These are phyloP conservation scores for Apoda limacodes DNA, from an alignment of 2,888 invertebrate species.

Conservation along the genomic window DNA sequence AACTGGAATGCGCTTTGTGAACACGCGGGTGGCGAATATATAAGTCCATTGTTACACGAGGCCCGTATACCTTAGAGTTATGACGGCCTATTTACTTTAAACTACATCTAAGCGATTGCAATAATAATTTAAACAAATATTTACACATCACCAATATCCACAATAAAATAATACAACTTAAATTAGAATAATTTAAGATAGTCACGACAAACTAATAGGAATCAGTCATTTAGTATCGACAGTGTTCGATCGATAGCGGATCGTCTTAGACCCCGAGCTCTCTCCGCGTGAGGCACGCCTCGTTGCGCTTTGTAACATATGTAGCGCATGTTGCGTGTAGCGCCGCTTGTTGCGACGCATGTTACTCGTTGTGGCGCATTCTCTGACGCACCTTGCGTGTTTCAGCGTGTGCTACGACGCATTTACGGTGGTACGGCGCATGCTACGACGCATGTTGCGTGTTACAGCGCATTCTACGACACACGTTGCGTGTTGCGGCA, in stretches of 20 bases:
- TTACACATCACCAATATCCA: slow-evolving; percentile 58
- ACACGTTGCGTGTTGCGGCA: slow-evolving; percentile 12
- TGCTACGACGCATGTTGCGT: not conserved
- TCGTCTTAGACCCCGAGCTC: slow-evolving; percentile 24
- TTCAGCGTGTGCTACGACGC: slow-evolving; percentile 14
- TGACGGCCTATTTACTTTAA: slow-evolving; percentile 42
- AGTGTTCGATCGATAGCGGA: slow-evolving; percentile 20
- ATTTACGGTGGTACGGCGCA: not conserved
- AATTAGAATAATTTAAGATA: slow-evolving; percentile 63
- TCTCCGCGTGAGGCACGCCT: slow-evolving; percentile 2
- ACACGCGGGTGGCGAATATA: slow-evolving; percentile 67
- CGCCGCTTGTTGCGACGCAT: slow-evolving; percentile 21
- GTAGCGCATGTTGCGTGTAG: too few species aligned
- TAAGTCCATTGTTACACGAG: slow-evolving; percentile 57
- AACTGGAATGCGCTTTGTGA: slow-evolving; percentile 64
- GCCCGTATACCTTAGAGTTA: slow-evolving; percentile 37
- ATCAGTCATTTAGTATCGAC: slow-evolving; percentile 61
- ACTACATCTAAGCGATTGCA: slow-evolving; percentile 58
- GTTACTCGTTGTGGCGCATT: slow-evolving; percentile 14
- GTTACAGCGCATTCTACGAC: not conserved
- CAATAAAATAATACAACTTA: slow-evolving; percentile 60
- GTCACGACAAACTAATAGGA: slow-evolving; percentile 64
- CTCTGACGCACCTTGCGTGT: slow-evolving; percentile 18
- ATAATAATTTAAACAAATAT: slow-evolving; percentile 64
- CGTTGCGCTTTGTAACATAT: slow-evolving; percentile 24